These are phyloP conservation scores for Nomada lathburiana DNA, from an alignment of 2,888 invertebrate species.

Conservation along the genomic window DNA sequence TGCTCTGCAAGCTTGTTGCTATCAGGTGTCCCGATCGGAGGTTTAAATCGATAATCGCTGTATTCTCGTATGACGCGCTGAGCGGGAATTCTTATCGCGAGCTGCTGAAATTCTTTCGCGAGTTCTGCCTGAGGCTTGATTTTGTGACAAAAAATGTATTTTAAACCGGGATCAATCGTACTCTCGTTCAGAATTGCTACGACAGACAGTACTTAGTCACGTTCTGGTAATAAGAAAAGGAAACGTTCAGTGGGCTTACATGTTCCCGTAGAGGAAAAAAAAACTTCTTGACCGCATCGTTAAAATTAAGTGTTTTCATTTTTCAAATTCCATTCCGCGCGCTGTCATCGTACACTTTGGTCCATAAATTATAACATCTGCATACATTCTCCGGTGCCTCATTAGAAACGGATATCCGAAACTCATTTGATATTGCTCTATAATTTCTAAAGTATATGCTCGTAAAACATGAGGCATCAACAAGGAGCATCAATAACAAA, in stretches of 20 bases:
- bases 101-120: neutral
- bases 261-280: neutral
- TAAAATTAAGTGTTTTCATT: constrained; percentile 16
- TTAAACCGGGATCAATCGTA: neutral
- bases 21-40: neutral
- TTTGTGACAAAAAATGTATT: neutral
- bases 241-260: neutral
- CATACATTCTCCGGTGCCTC: too few relatives aligned
- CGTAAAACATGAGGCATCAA: too few relatives aligned
- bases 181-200: neutral
- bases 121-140: neutral
- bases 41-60: neutral
- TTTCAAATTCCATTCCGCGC: neutral
- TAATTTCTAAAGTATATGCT: too few relatives aligned
- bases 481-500: too few relatives aligned
- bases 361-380: too few relatives aligned
- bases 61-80: neutral
- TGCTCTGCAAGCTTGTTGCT: constrained; percentile 10
- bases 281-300: constrained; percentile 1
- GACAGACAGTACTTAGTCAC: neutral
- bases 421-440: too few relatives aligned
- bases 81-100: neutral
- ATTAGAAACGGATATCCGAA: too few relatives aligned
- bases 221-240: neutral
- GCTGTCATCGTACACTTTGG: neutral